Percentiles rank a stretch among this genome's conserved stretches.
Evolutionary conservation across 2,797 vertebrate species (phyloP).

Genomic region (Hydrolagus colliei): DNA sequence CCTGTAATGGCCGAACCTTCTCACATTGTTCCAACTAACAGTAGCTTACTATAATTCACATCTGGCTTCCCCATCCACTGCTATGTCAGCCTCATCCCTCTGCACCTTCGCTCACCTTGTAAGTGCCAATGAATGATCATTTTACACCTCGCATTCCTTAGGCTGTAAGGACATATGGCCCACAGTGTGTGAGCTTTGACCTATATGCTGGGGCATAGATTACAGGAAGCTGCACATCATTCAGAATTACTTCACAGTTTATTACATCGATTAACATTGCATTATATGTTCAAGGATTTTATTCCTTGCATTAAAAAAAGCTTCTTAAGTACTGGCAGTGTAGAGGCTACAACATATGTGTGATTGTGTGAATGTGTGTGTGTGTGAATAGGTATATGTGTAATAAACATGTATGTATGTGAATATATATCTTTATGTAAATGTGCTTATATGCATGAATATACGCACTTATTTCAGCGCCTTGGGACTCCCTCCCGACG

Average conservation of each 20-base stretch:
- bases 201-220: background rate
- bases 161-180: background rate
- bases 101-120: background rate
- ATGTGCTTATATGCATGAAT: no score
- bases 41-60: background rate
- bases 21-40: background rate
- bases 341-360: no score
- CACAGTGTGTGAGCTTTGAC: background rate
- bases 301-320: background rate
- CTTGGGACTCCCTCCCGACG: no score
- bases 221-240: slow-evolving; percentile 2
- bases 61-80: background rate
- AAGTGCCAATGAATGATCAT: background rate
- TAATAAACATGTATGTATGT: no score
- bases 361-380: no score
- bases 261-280: slow-evolving; percentile 8
- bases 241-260: slow-evolving; percentile 10
- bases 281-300: background rate
- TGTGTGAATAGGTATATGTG: no score
- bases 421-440: no score
- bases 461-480: no score
- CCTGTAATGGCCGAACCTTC: background rate
- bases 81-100: background rate
- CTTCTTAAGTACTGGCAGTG: background rate
- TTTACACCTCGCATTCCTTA: background rate